Percentiles rank a stretch among this genome's conserved stretches.
Evolutionary conservation across 2,797 vertebrate genomes (phyloP).

Genomic region (Pseudocheirus occidentalis): DNA sequence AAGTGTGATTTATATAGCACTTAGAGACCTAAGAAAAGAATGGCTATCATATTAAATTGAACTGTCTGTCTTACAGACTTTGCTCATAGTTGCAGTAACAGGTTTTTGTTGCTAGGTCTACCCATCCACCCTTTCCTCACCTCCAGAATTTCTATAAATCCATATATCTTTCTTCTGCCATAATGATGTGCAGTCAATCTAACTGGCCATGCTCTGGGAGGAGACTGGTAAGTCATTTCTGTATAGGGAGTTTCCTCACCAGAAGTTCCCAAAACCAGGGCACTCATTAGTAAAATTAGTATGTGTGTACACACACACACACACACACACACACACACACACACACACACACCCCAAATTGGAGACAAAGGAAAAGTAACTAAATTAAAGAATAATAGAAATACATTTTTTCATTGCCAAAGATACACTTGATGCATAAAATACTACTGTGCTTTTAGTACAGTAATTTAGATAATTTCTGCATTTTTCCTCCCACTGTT

Average conservation of each 20-base stretch:
- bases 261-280: background rate
- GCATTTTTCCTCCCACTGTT: background rate
- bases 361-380: background rate
- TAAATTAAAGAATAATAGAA: background rate
- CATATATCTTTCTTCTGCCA: background rate
- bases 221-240: background rate
- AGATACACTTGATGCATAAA: background rate
- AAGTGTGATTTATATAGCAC: background rate
- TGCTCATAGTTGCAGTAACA: background rate
- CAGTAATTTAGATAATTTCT: background rate
- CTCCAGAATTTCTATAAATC: background rate
- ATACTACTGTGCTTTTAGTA: background rate
- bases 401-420: background rate
- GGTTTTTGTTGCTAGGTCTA: conserved; percentile 28
- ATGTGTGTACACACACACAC: too few species aligned
- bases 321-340: too few species aligned
- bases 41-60: background rate
- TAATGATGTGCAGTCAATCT: background rate
- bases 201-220: background rate
- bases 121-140: background rate
- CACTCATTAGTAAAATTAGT: background rate
- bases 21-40: conserved; percentile 3
- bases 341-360: background rate
- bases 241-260: background rate
- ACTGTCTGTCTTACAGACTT: background rate